Conservation (phyloP, 2,113 vertebrate genomes). For the Propithecus coquereli region DNA sequence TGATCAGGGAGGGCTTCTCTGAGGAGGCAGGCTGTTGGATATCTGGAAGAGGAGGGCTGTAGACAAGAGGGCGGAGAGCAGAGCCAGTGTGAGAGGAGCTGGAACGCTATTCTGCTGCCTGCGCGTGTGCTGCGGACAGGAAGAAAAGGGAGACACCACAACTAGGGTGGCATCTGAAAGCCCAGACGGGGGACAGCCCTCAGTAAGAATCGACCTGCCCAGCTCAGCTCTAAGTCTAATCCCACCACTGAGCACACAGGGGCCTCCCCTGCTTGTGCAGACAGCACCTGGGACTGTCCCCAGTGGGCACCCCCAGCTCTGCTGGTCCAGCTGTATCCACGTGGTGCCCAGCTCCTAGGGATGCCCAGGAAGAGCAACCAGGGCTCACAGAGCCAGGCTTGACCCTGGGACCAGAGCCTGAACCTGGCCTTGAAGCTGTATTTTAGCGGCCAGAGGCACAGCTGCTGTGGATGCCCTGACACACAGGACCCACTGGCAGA, state of each 20-base stretch:
- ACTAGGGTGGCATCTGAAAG: neutral
- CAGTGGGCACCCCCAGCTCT: neutral
- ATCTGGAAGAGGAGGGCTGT: neutral
- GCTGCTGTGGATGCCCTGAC: neutral
- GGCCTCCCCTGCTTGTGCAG: neutral
- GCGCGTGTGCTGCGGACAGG: no score
- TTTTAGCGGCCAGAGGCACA: neutral
- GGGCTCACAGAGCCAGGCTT: neutral
- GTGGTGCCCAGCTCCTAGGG: neutral
- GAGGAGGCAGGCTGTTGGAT: neutral
- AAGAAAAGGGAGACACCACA: neutral
- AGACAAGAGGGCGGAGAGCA: neutral
- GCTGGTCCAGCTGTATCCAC: neutral
- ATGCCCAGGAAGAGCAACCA: neutral
- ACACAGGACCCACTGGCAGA: neutral
- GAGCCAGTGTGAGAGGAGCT: neutral
- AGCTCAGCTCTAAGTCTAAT: neutral
- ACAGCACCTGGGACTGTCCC: neutral
- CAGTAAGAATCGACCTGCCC: neutral
- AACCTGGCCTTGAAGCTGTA: neutral
- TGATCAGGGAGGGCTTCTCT: neutral
- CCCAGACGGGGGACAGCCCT: neutral
- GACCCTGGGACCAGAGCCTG: neutral
- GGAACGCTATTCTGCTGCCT: neutral
- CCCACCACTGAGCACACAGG: neutral